Conservation (phyloP, 2,113 vertebrate genomes). For the Pyxicephalus adspersus region DNA sequence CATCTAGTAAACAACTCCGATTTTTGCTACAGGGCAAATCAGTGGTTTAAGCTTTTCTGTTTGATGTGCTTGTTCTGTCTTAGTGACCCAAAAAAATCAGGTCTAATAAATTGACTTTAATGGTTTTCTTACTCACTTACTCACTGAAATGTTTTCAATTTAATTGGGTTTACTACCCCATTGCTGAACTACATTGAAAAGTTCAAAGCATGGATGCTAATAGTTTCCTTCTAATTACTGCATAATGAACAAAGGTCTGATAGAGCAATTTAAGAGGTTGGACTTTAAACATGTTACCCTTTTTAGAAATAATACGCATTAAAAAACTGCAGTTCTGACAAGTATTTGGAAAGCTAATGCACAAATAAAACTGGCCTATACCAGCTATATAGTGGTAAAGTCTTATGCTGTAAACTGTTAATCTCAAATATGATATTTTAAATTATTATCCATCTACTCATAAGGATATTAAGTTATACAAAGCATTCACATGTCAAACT, state of each 20-base stretch:
- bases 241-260: constrained; percentile 74
- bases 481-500: no score
- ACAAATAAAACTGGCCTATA: neutral
- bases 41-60: constrained; percentile 69
- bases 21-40: constrained; percentile 68
- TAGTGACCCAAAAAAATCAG: constrained; percentile 73
- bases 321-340: constrained; percentile 14
- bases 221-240: constrained; percentile 76
- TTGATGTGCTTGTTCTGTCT: constrained; percentile 70
- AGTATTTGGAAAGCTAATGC: constrained; percentile 11
- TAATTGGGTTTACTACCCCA: constrained; percentile 74
- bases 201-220: constrained; percentile 75
- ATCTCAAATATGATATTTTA: no score
- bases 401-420: no score
- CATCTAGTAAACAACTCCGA: constrained; percentile 65
- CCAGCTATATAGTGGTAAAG: neutral
- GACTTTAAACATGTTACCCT: constrained; percentile 64
- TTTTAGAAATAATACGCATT: constrained; percentile 64
- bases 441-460: no score
- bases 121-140: constrained; percentile 71
- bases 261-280: constrained; percentile 72
- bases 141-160: constrained; percentile 76
- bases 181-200: constrained; percentile 74
- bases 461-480: no score
- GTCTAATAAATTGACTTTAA: constrained; percentile 76